phyloP scores from a whole-genome alignment of 1,140 invertebrate genomes.

The Trichonephila clavipes region DNA sequence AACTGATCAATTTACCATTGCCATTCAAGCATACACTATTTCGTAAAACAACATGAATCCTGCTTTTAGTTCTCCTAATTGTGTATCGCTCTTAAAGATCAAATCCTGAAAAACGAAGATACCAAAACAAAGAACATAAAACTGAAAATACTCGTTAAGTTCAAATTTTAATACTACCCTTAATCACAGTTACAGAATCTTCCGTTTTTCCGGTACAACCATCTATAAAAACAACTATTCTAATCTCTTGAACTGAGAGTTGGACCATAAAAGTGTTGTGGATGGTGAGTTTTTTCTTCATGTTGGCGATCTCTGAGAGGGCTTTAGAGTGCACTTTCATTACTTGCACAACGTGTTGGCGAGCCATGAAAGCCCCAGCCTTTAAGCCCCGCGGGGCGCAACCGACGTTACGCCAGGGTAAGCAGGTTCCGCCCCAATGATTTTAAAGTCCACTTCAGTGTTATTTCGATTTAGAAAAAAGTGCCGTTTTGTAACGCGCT shows the following conservation, averaged over 20 bases:
- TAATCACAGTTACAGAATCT: constrained; percentile 24
- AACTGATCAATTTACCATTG: not conserved
- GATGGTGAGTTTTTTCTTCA: not conserved
- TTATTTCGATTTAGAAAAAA: constrained; percentile 42
- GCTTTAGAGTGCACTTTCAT: constrained; percentile 57
- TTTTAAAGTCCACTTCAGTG: constrained; percentile 52
- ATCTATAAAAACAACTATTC: constrained; percentile 45
- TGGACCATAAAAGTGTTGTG: constrained; percentile 47
- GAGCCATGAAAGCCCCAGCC: constrained; percentile 45
- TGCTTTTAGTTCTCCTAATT: not conserved
- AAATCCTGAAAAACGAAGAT: constrained; percentile 9
- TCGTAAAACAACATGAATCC: no score
- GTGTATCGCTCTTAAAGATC: constrained; percentile 14
- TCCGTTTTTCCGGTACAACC: not conserved
- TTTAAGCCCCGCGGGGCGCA: constrained; percentile 41
- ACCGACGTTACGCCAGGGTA: constrained; percentile 42
- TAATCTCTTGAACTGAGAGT: constrained; percentile 42
- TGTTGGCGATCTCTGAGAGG: constrained; percentile 14
- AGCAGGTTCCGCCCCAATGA: constrained; percentile 53
- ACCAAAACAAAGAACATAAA: constrained; percentile 23
- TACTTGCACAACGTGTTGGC: constrained; percentile 51
- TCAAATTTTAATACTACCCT: constrained; percentile 32
- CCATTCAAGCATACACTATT: not conserved
- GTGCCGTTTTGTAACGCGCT: constrained; percentile 52
- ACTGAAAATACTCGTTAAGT: constrained; percentile 43